Base-by-base conservation (phyloP, 2,888 invertebrate genomes). In the Cataglyphis altisquamis region DNA sequence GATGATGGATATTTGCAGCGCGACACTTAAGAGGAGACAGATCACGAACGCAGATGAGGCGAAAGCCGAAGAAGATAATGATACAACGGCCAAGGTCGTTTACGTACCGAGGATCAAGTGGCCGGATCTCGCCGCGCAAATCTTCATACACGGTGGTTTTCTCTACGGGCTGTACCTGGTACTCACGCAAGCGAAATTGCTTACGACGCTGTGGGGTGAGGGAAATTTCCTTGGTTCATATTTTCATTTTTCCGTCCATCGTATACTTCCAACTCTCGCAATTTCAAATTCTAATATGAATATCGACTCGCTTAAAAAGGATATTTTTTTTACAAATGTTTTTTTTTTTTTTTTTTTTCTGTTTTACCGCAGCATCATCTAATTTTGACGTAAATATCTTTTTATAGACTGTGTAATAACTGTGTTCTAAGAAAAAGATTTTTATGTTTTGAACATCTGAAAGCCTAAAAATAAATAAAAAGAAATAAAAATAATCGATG, bases 121-220 rank as follows among this genome's bases (percentile, higher is more conserved):
- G 97, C 97, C 96, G 0, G 97, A 98, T 93, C 95, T 97, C 1
- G 92, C 95, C 21, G 97, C 96, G 29, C 97, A 97, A 95, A 90
- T 97, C 84, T 96, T 96, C 89, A 95, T 98, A 91, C 98, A 98
- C 94, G 93, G 93, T 83, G 97, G 97, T 48, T 96, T 96, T 87
- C 88, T 97, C 57, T 97, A 97, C 92, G 97, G 97, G 87, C 87
- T 97, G 60, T 97, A 96, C 94, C 95, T 97, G 92, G 95, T 97
- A 78, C 92, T 97, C 87, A 96, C 96, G 57, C 93, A 95, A 45
- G 96, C 96, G 41, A 97, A 96, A 93, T 93, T 97, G 86, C 95
- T 96, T 89, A 97, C 98, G 81, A 94, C 95, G 86, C 91, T 97
- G 85, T 97, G 97, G 96, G 97, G 98, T 98, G 95, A 96, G 97